Evolutionary conservation across 2,797 vertebrate genomes (phyloP).

Genomic region (Rallus crepitans): DNA sequence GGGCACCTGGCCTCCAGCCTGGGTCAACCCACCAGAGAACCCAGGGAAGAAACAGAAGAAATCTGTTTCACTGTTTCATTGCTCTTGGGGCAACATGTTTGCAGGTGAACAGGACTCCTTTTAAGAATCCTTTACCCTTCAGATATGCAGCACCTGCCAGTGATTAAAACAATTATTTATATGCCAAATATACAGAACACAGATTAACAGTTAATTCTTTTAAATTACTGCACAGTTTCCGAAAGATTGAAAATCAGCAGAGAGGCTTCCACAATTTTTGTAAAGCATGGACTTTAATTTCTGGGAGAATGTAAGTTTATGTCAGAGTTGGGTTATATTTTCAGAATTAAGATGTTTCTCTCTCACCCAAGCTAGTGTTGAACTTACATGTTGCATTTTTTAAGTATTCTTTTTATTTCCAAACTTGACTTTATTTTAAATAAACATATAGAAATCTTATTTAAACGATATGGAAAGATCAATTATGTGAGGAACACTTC

Average conservation of each 20-base stretch:
- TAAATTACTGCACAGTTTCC: neutral
- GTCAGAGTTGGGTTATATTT: neutral
- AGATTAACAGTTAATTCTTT: neutral
- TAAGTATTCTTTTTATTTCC: too few species aligned
- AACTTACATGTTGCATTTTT: neutral
- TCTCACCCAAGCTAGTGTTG: neutral
- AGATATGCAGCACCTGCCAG: neutral
- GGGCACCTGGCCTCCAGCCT: too few species aligned
- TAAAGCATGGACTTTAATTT: neutral
- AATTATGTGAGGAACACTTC: neutral
- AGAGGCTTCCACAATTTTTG: neutral
- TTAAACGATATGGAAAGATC: neutral
- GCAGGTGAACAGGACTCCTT: neutral
- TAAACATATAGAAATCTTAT: neutral
- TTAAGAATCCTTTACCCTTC: neutral
- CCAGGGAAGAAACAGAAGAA: neutral
- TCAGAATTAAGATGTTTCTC: neutral
- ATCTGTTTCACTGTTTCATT: neutral
- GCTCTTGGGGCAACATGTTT: neutral
- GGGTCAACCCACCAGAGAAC: neutral
- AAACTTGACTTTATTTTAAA: neutral
- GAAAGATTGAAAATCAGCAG: neutral
- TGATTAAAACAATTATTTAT: neutral
- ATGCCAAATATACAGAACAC: neutral
- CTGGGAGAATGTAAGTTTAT: neutral